These are phyloP conservation scores for Tiaroga cobitis DNA, from an alignment of 2,797 vertebrate genomes.

Conservation along the genomic window DNA sequence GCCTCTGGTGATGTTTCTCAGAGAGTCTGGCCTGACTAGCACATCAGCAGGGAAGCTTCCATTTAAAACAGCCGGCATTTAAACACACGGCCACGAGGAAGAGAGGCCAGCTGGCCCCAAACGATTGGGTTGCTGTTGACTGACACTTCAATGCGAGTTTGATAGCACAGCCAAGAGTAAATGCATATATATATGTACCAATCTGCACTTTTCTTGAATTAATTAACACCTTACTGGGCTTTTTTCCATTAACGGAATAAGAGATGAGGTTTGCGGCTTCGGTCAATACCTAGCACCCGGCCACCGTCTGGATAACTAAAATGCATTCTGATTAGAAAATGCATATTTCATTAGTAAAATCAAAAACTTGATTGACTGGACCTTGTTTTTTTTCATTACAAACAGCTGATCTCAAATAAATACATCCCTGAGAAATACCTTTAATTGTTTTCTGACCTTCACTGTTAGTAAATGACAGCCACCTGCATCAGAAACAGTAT, in stretches of 20 bases:
- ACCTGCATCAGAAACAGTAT: not conserved
- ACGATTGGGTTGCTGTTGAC: conserved; percentile 14
- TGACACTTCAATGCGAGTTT: not conserved
- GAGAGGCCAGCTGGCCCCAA: conserved; percentile 16
- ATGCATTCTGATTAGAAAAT: conserved; percentile 36
- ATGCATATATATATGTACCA: not conserved
- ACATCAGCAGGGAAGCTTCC: conserved; percentile 53
- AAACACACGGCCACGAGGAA: conserved; percentile 1
- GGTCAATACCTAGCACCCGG: not conserved
- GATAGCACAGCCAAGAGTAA: not conserved
- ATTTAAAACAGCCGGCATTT: conserved; percentile 32
- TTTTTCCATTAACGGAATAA: not conserved
- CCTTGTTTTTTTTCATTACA: not conserved
- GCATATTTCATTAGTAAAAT: not conserved
- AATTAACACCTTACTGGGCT: not conserved
- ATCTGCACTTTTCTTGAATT: conserved; percentile 11
- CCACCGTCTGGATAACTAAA: not conserved
- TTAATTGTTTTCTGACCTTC: not conserved
- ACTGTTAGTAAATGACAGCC: not conserved
- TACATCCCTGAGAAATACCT: not conserved
- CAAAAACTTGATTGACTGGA: not conserved
- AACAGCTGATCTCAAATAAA: not conserved
- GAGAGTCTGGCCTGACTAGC: conserved; percentile 47
- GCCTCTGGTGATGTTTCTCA: conserved; percentile 56
- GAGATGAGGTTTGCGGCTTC: not conserved